Conservation (phyloP, 2,888 invertebrate species). For the Drosophila limbata region DNA sequence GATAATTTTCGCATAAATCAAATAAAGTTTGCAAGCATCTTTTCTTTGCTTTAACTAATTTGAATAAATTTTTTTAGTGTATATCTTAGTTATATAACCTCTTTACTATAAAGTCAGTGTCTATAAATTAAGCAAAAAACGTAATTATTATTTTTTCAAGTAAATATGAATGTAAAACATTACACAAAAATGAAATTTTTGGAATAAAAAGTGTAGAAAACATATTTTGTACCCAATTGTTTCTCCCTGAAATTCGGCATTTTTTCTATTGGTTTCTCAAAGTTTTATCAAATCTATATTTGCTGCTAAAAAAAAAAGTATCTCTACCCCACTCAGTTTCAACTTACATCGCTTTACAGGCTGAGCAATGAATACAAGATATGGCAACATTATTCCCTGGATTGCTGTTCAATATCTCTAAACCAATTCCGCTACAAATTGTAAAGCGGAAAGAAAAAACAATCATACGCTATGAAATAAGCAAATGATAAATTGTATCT, state of each 20-base stretch:
- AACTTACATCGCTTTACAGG: background rate
- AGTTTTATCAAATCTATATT: background rate
- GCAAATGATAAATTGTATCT: background rate
- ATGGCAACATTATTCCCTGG: background rate
- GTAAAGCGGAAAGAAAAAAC: conserved; percentile 7
- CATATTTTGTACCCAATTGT: too few relatives aligned
- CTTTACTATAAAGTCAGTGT: background rate
- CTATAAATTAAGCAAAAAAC: too few relatives aligned
- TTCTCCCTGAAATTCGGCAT: too few relatives aligned
- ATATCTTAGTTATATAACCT: background rate
- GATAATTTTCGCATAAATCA: conserved; percentile 16
- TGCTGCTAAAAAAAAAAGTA: background rate
- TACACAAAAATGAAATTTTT: background rate
- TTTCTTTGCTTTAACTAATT: conserved; percentile 1
- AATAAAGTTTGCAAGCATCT: background rate
- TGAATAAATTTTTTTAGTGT: conserved; percentile 17
- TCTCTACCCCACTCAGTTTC: background rate
- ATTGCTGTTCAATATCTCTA: background rate
- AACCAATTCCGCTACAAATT: background rate
- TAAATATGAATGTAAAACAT: too few relatives aligned
- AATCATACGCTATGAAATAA: background rate
- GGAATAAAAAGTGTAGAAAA: too few relatives aligned
- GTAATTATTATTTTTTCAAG: too few relatives aligned
- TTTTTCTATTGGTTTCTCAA: background rate
- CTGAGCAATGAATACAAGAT: background rate